A percentile compares a stretch with the other conserved stretches of the same genome.
Conservation (phyloP, 92 coral and sea anemone species). For the Parazoanthus atlanticus region DNA sequence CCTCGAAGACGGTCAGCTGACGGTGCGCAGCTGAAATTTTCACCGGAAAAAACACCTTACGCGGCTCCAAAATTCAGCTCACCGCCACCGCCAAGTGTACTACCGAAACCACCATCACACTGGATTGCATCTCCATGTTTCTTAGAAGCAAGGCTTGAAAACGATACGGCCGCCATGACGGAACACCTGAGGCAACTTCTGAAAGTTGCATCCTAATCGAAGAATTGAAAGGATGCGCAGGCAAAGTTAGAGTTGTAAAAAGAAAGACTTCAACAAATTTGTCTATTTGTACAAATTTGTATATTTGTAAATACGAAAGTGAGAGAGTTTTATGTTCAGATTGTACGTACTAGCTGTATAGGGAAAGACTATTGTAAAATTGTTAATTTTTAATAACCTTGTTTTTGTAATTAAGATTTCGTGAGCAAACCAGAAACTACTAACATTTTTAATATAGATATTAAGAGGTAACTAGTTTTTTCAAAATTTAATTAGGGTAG, state of each 20-base stretch:
- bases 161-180: slow-evolving; percentile 84
- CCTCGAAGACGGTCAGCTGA: slow-evolving; percentile 70
- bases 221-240: slow-evolving; percentile 26
- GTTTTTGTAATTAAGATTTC: slow-evolving; percentile 28
- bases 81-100: slow-evolving; percentile 87
- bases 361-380: slow-evolving; percentile 33
- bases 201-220: slow-evolving; percentile 69
- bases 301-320: slow-evolving; percentile 86
- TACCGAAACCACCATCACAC: slow-evolving; percentile 92
- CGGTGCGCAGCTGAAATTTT: slow-evolving; percentile 31
- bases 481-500: slow-evolving; percentile 8
- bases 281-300: slow-evolving; percentile 92
- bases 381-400: slow-evolving; percentile 33
- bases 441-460: background rate
- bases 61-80: slow-evolving; percentile 92
- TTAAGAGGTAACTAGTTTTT: slow-evolving; percentile 11
- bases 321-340: slow-evolving; percentile 57
- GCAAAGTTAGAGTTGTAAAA: slow-evolving; percentile 57
- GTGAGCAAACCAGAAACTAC: background rate
- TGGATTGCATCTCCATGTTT: slow-evolving; percentile 73
- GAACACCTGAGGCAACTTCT: slow-evolving; percentile 83
- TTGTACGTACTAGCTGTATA: slow-evolving; percentile 36
- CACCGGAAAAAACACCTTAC: slow-evolving; percentile 74
- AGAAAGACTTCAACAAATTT: slow-evolving; percentile 74
- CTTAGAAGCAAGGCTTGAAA: slow-evolving; percentile 47